Conservation (phyloP, 2,888 invertebrate species). For the Catocala sponsa region DNA sequence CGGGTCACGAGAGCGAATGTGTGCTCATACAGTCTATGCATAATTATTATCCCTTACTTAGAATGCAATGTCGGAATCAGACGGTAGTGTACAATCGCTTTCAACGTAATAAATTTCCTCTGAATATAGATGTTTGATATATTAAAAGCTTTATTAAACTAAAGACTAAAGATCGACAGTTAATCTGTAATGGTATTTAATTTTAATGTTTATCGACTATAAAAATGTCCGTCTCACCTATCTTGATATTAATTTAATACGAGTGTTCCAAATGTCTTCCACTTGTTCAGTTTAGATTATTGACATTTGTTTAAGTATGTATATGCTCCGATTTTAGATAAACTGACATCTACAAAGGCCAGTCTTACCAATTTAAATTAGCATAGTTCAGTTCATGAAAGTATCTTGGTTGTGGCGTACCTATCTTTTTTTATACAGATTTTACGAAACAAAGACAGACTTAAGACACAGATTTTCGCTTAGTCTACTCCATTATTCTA, state of each 20-base stretch:
- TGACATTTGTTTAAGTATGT: conserved; percentile 7
- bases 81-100: no score
- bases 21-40: no score
- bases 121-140: no score
- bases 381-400: no score
- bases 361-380: no score
- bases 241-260: conserved; percentile 19
- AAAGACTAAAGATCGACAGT: conserved; percentile 46
- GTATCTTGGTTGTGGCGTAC: neutral
- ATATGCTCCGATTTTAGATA: neutral
- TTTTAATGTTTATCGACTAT: conserved; percentile 28
- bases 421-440: neutral
- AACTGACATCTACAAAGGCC: neutral
- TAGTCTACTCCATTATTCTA: no score
- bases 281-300: conserved; percentile 16
- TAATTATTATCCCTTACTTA: no score
- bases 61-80: no score
- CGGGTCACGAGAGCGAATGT: no score
- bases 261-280: conserved; percentile 38
- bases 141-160: conserved; percentile 49
- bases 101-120: no score
- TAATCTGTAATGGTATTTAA: conserved; percentile 20
- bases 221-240: conserved; percentile 33
- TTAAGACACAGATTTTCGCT: no score
- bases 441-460: no score